phyloP scores from a whole-genome alignment of 2,888 invertebrate genomes.

The Perithous albicinctus region DNA sequence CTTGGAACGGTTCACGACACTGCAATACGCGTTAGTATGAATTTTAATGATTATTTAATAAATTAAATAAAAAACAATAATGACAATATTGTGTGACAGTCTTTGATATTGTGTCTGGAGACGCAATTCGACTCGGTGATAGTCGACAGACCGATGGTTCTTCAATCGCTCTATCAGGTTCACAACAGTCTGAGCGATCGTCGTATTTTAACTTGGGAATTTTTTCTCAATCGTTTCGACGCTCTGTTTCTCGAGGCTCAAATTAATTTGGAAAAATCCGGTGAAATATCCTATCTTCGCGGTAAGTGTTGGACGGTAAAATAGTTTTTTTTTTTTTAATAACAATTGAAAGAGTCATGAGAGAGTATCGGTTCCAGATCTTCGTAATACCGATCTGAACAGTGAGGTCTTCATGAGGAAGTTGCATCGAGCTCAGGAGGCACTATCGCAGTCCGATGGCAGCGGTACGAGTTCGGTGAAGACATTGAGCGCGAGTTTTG shows the following conservation, averaged over 20 bases:
- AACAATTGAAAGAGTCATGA: background rate
- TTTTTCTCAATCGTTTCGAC: conserved; percentile 98
- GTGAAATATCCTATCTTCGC: conserved; percentile 93
- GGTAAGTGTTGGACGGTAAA: no score
- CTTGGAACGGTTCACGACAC: conserved; percentile 97
- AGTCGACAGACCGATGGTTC: conserved; percentile 97
- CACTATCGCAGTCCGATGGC: conserved; percentile 91
- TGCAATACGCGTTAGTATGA: conserved; percentile 90
- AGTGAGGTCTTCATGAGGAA: conserved; percentile 95
- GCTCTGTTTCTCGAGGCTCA: conserved; percentile 98
- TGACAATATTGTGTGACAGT: conserved; percentile 85
- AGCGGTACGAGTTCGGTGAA: conserved; percentile 88
- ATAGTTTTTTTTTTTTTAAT: no score
- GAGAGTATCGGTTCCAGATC: conserved; percentile 88
- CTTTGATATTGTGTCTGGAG: conserved; percentile 96
- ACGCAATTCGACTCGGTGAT: conserved; percentile 99
- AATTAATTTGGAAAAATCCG: conserved; percentile 93
- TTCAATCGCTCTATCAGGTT: conserved; percentile 97
- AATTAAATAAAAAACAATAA: conserved; percentile 27
- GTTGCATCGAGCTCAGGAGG: conserved; percentile 95
- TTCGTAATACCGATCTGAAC: conserved; percentile 94
- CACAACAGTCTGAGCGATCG: conserved; percentile 97
- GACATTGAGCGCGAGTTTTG: conserved; percentile 94
- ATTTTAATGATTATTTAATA: background rate
- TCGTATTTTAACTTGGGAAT: conserved; percentile 97